Conservation (phyloP, 2,797 vertebrate species). For the Crocodylus rhombifer region DNA sequence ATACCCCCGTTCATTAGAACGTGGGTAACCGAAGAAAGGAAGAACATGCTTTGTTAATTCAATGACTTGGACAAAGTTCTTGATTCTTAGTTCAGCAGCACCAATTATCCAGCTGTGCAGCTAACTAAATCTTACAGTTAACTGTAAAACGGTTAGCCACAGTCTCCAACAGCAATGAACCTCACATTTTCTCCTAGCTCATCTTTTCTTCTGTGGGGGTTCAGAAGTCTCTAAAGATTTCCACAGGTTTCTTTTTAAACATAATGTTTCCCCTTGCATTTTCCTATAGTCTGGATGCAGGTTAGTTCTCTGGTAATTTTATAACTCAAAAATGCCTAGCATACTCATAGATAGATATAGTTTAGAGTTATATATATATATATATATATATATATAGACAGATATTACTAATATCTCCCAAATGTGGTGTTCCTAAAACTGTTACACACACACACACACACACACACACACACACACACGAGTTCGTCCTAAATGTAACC, state of each 20-base stretch:
- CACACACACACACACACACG: too few species aligned
- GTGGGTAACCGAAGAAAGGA: neutral
- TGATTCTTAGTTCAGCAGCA: neutral
- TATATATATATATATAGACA: too few species aligned
- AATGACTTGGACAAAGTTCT: neutral
- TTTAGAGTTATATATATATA: too few species aligned
- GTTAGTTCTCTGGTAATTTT: neutral
- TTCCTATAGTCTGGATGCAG: neutral
- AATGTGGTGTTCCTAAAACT: too few species aligned
- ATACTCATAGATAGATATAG: too few species aligned
- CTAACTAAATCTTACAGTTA: neutral
- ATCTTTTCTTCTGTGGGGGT: neutral
- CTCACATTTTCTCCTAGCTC: neutral
- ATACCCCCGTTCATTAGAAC: rapidly evolving
- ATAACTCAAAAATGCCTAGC: neutral
- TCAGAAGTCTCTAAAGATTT: neutral
- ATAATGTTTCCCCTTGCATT: rapidly evolving
- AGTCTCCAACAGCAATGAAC: neutral
- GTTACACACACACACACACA: too few species aligned
- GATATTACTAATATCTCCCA: too few species aligned
- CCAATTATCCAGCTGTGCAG: neutral
- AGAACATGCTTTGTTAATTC: neutral
- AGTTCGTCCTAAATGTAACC: too few species aligned
- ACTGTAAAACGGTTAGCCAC: neutral
- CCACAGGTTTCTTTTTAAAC: rapidly evolving